Evolutionary conservation across 2,113 vertebrate genomes (phyloP), one percentile per base, ranked within the genome.

Genomic region (Clinocottus analis): DNA sequence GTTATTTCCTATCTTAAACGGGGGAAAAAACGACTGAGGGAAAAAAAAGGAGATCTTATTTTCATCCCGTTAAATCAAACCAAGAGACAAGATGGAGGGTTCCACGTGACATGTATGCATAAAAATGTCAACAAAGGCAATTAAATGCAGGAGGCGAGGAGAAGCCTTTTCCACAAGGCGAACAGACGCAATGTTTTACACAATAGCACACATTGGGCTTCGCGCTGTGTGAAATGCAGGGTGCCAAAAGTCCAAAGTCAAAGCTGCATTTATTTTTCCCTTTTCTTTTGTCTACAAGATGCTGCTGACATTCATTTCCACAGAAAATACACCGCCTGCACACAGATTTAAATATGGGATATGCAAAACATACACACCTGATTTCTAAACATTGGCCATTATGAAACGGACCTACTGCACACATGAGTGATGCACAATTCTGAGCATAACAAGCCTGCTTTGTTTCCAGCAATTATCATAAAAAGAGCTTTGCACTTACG

Each of bases 51-150:
- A 37, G 35, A 27, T 47, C 33, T 23, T 56, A 71, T 84, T 55
- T 84, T 25, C 16, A 1, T 76, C 37, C 51, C 56, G 45, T 14
- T 77, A 67, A 80, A 83, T 83, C 66, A 82, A 75, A 72, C 10
- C 23, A 9, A 33, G 47, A 49, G 45, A 73, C 59, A 41, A 85
- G 67, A 77, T 41, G 49, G 56, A 79, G 66, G 59, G 73, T 77
- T 75, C 51, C 77, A 23, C 41, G 1, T 39, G 61, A 70, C 60
- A 7, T 8, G 19, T 49, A 23, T 51, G 59, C 56, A 70, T 75
- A 70, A 59, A 87, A 77, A 86, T 62, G 81, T 76, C 74, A 74
- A 74, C 64, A 58, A 79, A 78, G 62, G 76, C 61, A 83, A 78
- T 83, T 75, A 82, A 80, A 2, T 33, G 35, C 35, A 80, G 53